Conservation (phyloP, 2,888 invertebrate genomes). For the Oegoconia quadripuncta region DNA sequence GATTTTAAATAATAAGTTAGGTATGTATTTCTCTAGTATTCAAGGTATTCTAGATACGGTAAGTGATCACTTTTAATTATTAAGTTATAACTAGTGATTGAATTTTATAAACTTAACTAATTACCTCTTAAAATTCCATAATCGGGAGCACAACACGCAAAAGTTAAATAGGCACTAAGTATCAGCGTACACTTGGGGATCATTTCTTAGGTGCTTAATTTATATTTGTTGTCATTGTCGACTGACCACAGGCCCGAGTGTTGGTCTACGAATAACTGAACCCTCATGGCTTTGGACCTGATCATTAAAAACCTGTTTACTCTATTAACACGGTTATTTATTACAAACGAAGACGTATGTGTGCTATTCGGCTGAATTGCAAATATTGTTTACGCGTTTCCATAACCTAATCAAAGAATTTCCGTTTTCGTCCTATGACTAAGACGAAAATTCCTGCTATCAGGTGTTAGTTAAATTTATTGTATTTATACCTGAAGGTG, state of each 20-base stretch:
- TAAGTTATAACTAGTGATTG: no score
- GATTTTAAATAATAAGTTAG: no score
- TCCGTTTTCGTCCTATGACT: no score
- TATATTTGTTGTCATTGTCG: no score
- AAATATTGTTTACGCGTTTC: conserved; percentile 1
- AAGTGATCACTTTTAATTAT: no score
- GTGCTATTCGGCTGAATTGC: not conserved
- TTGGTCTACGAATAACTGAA: not conserved
- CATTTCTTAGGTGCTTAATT: not conserved
- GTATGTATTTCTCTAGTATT: no score
- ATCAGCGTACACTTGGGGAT: conserved; percentile 4
- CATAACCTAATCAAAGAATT: not conserved
- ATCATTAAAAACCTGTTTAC: conserved; percentile 6
- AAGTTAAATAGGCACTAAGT: conserved; percentile 20
- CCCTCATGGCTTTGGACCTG: conserved; percentile 4
- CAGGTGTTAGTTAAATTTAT: no score
- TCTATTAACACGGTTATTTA: conserved; percentile 2
- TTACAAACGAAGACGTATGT: not conserved
- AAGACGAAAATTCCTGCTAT: no score
- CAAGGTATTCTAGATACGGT: no score
- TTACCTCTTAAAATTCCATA: conserved; percentile 29
- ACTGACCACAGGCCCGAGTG: not conserved
- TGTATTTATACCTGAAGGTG: no score
- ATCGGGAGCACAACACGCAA: conserved; percentile 21
- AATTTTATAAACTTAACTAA: no score